These are phyloP conservation scores for Psilopsiagon aurifrons DNA, from an alignment of 2,113 vertebrate species.

Conservation along the genomic window DNA sequence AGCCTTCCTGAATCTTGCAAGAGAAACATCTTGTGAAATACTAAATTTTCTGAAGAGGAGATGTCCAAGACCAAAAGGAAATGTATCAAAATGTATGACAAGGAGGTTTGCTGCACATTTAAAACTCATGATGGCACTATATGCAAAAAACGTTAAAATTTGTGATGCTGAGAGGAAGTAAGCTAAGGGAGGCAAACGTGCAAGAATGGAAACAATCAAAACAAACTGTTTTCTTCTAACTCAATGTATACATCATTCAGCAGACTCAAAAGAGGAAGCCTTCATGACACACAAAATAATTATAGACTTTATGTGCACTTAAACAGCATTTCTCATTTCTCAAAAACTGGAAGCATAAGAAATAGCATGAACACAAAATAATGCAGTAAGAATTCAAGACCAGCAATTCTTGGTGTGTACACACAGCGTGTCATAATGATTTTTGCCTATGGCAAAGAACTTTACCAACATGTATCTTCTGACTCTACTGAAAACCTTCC, in stretches of 20 bases:
- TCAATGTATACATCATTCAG: not conserved
- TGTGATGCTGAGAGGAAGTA: not conserved
- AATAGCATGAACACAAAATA: not conserved
- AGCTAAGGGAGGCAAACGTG: not conserved
- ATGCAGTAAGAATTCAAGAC: not conserved
- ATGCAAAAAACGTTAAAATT: not conserved
- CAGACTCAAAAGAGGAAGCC: not conserved
- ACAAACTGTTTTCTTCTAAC: not conserved
- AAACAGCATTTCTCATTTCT: not conserved
- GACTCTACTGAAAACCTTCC: not conserved
- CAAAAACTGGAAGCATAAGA: not conserved
- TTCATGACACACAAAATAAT: not conserved
- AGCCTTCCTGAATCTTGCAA: not conserved
- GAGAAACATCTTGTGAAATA: not conserved
- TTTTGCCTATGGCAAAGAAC: not conserved
- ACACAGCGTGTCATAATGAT: not conserved
- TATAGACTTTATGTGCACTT: not conserved
- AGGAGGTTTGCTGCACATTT: not conserved
- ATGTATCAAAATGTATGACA: not conserved
- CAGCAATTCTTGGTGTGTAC: not conserved
- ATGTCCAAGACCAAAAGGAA: not conserved
- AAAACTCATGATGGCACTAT: not conserved
- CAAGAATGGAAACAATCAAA: slow-evolving; percentile 35
- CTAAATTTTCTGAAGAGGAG: not conserved
- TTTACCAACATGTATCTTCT: not conserved